phyloP scores from a whole-genome alignment of 2,888 invertebrate genomes.

The Thera britannica region DNA sequence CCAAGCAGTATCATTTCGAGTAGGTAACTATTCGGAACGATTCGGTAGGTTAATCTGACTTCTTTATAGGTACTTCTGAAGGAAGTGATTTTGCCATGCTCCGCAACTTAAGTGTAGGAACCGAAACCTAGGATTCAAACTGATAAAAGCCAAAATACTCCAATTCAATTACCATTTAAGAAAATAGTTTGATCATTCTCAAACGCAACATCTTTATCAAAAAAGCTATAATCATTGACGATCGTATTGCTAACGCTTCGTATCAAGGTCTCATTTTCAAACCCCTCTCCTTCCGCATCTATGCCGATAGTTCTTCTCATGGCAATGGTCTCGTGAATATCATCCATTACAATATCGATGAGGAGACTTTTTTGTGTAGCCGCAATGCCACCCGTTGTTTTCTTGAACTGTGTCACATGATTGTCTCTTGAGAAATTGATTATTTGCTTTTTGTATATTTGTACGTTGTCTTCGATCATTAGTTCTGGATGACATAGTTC shows the following conservation, averaged over 20 bases:
- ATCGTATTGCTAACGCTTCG: constrained; percentile 52
- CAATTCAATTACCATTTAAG: constrained; percentile 61
- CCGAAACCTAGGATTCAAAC: too few species aligned
- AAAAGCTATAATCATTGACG: constrained; percentile 52
- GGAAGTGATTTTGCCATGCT: too few species aligned
- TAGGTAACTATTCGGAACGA: too few species aligned
- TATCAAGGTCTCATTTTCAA: constrained; percentile 51
- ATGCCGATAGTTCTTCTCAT: constrained; percentile 63
- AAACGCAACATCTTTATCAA: constrained; percentile 47
- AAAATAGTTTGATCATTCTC: constrained; percentile 66
- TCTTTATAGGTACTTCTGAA: too few species aligned
- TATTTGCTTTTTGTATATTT: constrained; percentile 23
- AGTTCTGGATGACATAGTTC: constrained; percentile 57
- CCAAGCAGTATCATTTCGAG: too few species aligned
- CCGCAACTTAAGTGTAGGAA: too few species aligned
- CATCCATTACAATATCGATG: constrained; percentile 64
- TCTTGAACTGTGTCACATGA: constrained; percentile 12
- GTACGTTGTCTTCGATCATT: constrained; percentile 37
- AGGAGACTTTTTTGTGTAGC: constrained; percentile 59
- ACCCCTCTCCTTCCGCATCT: constrained; percentile 48
- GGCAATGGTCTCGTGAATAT: constrained; percentile 61
- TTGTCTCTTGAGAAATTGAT: constrained; percentile 13
- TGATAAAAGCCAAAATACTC: background rate
- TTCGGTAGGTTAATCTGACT: too few species aligned
- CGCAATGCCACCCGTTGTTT: constrained; percentile 46